A percentile compares a stretch with the other conserved stretches of the same genome.
Conservation (phyloP, 1,140 invertebrate species). For the Hyphantria cunea region DNA sequence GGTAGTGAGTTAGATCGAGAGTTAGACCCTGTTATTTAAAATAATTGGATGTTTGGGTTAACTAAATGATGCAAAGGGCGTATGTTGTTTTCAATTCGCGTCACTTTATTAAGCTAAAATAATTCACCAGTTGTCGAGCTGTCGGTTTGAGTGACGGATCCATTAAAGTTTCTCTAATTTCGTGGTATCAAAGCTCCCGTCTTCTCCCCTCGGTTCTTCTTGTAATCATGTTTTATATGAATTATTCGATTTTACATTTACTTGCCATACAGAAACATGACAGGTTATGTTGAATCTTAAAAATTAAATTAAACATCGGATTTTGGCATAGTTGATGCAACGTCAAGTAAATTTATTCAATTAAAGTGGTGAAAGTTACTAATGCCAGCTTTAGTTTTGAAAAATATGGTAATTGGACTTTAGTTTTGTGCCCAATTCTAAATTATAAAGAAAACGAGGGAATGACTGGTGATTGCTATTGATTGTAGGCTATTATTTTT, state of each 20-base stretch:
- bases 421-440: neutral
- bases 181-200: slow-evolving; percentile 30
- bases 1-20: no score
- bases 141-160: slow-evolving; percentile 38
- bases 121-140: slow-evolving; percentile 24
- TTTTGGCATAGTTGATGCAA: neutral
- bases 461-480: no score
- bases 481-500: no score
- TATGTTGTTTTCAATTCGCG: slow-evolving; percentile 12
- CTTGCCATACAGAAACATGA: slow-evolving; percentile 21
- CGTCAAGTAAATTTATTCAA: slow-evolving; percentile 8
- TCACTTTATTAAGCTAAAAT: slow-evolving; percentile 29
- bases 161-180: slow-evolving; percentile 42
- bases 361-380: neutral
- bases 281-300: slow-evolving; percentile 25
- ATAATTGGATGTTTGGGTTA: neutral
- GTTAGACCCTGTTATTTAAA: neutral
- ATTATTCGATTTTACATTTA: slow-evolving; percentile 30
- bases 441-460: no score
- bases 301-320: neutral
- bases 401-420: slow-evolving; percentile 5
- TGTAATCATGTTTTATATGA: slow-evolving; percentile 13
- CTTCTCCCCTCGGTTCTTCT: neutral
- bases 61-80: slow-evolving; percentile 8
- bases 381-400: neutral